Evolutionary conservation across 1,140 invertebrate species (phyloP).

Genomic region (Euglossa dilemma): DNA sequence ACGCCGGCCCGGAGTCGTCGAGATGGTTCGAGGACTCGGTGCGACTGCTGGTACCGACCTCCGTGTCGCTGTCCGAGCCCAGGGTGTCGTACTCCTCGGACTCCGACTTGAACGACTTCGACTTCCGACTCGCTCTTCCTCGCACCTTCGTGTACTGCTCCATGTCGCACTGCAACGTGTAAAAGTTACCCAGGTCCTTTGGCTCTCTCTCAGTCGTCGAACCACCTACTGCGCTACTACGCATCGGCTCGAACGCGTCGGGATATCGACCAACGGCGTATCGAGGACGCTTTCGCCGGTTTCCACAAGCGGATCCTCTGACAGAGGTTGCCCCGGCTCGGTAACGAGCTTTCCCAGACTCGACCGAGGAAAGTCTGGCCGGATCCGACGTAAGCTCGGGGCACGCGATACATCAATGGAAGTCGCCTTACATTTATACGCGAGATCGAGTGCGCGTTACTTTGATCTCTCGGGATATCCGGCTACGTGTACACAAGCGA

Average conservation of each 20-base stretch:
- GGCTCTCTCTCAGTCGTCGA: no score
- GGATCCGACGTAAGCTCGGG: not conserved
- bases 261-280: no score
- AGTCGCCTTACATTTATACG: not conserved
- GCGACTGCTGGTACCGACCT: conserved; percentile 82
- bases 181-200: conserved; percentile 5
- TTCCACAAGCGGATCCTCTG: no score
- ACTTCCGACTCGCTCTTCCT: conserved; percentile 78
- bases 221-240: no score
- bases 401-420: conserved; percentile 1
- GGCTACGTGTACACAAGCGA: conserved; percentile 19
- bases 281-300: no score
- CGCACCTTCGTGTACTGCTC: conserved; percentile 81
- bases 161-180: conserved; percentile 76
- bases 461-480: conserved; percentile 16
- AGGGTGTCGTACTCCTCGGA: conserved; percentile 85
- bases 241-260: no score
- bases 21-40: conserved; percentile 83
- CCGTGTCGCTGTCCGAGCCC: conserved; percentile 84
- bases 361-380: not conserved
- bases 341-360: conserved; percentile 9
- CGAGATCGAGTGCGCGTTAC: not conserved
- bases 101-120: conserved; percentile 83
- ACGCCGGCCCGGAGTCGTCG: conserved; percentile 81
- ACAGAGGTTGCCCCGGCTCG: no score